Conservation (phyloP, 2,888 invertebrate species). For the Hyalella azteca region DNA sequence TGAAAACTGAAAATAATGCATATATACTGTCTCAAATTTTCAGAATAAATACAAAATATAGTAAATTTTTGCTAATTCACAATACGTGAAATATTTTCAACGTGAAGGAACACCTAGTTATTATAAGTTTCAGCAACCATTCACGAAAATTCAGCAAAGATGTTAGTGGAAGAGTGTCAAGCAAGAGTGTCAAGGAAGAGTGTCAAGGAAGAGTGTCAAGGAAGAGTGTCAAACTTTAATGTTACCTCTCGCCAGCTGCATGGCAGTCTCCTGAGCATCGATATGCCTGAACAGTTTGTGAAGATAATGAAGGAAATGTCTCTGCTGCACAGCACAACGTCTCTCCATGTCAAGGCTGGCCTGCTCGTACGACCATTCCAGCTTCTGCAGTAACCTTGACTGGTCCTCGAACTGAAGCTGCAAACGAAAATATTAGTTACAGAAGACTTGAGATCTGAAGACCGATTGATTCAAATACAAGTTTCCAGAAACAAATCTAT, state of each 20-base stretch:
- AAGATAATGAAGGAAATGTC: conserved; percentile 72
- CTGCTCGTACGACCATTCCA: conserved; percentile 73
- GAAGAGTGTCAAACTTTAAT: no score
- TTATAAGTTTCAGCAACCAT: no score
- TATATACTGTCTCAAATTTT: no score
- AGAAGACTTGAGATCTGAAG: not conserved
- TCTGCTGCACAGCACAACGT: conserved; percentile 69
- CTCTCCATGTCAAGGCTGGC: conserved; percentile 71
- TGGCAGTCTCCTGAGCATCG: conserved; percentile 60
- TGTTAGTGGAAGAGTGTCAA: not conserved
- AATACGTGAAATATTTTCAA: no score
- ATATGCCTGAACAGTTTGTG: conserved; percentile 70
- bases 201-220: no score
- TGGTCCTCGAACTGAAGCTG: conserved; percentile 76
- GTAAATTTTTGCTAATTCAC: no score
- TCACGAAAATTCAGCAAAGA: not conserved
- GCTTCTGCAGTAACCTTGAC: conserved; percentile 74
- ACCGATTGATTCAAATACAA: not conserved
- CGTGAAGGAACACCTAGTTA: no score
- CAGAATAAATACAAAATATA: no score
- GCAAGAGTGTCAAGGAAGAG: no score
- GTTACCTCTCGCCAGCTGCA: conserved; percentile 10
- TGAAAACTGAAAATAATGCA: no score
- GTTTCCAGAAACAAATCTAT: not conserved
- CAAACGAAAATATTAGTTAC: conserved; percentile 60